phyloP scores from a whole-genome alignment of 1,140 invertebrate genomes.

The Eufriesea mexicana region DNA sequence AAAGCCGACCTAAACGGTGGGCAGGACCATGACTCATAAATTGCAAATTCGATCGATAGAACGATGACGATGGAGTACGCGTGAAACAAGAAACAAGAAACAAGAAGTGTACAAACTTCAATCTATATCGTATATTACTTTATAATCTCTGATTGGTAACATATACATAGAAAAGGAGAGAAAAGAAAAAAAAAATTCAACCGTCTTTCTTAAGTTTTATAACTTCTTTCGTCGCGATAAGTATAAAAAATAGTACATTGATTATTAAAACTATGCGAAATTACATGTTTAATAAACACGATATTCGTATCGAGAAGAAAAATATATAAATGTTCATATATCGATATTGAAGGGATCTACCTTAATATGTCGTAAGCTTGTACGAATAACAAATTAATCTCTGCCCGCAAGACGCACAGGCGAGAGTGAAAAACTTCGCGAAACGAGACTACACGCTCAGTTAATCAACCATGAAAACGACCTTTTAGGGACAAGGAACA shows the following conservation, averaged over 20 bases:
- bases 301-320: too few relatives aligned
- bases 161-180: too few relatives aligned
- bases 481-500: slow-evolving; percentile 25
- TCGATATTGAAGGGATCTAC: not conserved
- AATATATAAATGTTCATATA: not conserved
- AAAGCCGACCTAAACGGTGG: not conserved
- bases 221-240: not conserved
- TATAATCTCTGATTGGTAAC: too few relatives aligned
- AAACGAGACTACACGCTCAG: slow-evolving; percentile 38
- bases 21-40: not conserved
- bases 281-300: not conserved
- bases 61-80: not conserved
- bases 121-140: not conserved
- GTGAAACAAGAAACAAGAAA: not conserved
- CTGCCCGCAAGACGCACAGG: not conserved
- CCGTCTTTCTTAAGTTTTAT: too few relatives aligned
- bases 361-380: not conserved
- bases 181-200: too few relatives aligned
- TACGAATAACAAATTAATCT: not conserved
- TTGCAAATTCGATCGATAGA: slow-evolving; percentile 16
- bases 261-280: too few relatives aligned
- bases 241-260: not conserved
- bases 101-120: not conserved
- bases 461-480: slow-evolving; percentile 55
- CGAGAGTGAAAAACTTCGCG: slow-evolving; percentile 22